A percentile compares a stretch with the other conserved stretches of the same genome.
These are phyloP conservation scores for Acanthosepion pharaonis DNA, from an alignment of 2,888 invertebrate genomes.

Conservation along the genomic window DNA sequence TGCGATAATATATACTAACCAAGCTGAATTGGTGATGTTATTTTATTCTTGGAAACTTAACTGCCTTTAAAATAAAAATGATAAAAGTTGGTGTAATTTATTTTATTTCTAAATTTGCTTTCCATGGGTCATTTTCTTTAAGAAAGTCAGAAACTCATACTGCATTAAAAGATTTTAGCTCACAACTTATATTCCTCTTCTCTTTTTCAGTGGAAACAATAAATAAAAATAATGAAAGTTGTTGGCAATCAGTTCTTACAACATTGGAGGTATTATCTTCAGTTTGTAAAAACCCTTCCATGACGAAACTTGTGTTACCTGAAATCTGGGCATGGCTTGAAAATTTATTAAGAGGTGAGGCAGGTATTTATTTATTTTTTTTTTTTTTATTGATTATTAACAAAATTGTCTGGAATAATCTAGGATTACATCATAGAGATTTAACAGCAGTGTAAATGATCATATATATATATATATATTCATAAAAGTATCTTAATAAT, in stretches of 20 bases:
- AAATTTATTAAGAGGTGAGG: conserved; percentile 39
- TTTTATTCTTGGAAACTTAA: no score
- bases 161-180: neutral
- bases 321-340: conserved; percentile 40
- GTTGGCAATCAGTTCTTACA: neutral
- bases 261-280: neutral
- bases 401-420: no score
- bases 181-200: neutral
- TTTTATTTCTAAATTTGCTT: neutral
- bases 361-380: neutral
- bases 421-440: no score
- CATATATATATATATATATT: no score
- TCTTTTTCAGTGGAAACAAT: neutral
- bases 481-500: no score
- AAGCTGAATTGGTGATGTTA: no score
- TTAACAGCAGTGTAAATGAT: no score
- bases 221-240: neutral
- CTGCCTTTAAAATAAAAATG: no score
- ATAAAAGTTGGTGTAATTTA: no score
- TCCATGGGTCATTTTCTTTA: no score
- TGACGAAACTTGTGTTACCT: conserved; percentile 37
- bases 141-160: no score
- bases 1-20: no score
- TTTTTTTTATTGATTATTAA: neutral
- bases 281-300: conserved; percentile 34